These are phyloP conservation scores for Carposina sasakii DNA, from an alignment of 1,140 invertebrate species.

Conservation along the genomic window DNA sequence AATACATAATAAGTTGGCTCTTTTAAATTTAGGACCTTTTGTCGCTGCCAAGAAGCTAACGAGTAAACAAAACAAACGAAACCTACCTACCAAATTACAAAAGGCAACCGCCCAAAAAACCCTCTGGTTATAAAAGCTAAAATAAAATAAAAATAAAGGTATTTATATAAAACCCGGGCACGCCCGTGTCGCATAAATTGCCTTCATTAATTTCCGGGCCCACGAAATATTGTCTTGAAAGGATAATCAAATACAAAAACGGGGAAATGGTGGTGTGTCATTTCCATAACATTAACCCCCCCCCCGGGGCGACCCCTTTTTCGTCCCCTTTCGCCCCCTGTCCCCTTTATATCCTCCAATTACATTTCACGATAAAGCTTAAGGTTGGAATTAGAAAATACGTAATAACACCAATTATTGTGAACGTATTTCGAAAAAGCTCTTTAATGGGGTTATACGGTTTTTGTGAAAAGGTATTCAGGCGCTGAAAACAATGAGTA, in stretches of 20 bases:
- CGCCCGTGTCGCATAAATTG: conserved; percentile 68
- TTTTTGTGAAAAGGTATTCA: too few relatives aligned
- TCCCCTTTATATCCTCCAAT: conserved; percentile 65
- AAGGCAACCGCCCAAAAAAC: conserved; percentile 48
- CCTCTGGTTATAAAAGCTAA: conserved; percentile 44
- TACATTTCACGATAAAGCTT: conserved; percentile 62
- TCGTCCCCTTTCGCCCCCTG: conserved; percentile 50
- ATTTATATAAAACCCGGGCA: conserved; percentile 67
- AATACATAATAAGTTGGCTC: too few relatives aligned
- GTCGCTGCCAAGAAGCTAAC: too few relatives aligned
- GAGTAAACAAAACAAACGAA: conserved; percentile 32
- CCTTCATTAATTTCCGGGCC: conserved; percentile 69
- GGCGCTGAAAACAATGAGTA: too few relatives aligned
- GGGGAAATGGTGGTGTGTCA: conserved; percentile 70
- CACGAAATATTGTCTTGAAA: conserved; percentile 72
- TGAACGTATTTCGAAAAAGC: too few relatives aligned
- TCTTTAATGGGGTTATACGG: too few relatives aligned
- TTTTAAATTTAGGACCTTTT: too few relatives aligned
- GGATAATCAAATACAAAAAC: conserved; percentile 73
- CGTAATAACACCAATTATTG: conserved; percentile 61
- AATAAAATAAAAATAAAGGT: conserved; percentile 52
- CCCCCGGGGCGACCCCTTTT: conserved; percentile 27
- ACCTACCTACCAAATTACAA: conserved; percentile 53
- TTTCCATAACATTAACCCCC: conserved; percentile 64
- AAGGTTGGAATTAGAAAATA: conserved; percentile 64